Evolutionary conservation across 1,140 invertebrate species (phyloP).

Genomic region (Heliconius hewitsoni): DNA sequence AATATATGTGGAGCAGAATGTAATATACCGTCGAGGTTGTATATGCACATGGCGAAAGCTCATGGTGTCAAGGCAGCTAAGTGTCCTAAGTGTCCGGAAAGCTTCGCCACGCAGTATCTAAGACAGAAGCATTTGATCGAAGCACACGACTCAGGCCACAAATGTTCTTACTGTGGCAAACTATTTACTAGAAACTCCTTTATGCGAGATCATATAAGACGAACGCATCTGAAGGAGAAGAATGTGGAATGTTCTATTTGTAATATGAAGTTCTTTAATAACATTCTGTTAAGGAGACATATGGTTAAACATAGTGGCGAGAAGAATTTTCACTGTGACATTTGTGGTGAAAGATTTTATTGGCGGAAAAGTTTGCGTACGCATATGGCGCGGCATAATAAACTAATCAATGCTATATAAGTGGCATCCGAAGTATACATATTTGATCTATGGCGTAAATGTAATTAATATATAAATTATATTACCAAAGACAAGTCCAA

Average conservation of each 20-base stretch:
- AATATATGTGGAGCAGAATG: conserved; percentile 64
- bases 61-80: conserved; percentile 70
- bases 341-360: conserved; percentile 77
- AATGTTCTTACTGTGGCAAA: conserved; percentile 67
- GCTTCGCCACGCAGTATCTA: conserved; percentile 65
- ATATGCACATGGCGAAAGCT: conserved; percentile 70
- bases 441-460: neutral
- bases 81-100: conserved; percentile 67
- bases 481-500: neutral
- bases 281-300: conserved; percentile 85
- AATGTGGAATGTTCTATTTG: conserved; percentile 76
- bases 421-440: neutral
- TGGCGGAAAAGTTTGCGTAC: conserved; percentile 65
- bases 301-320: conserved; percentile 84
- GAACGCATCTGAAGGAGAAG: conserved; percentile 77
- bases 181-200: conserved; percentile 70
- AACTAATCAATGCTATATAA: conserved; percentile 42
- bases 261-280: conserved; percentile 75
- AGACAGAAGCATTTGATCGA: conserved; percentile 72
- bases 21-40: conserved; percentile 68
- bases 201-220: conserved; percentile 64
- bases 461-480: neutral
- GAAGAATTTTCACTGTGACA: conserved; percentile 70
- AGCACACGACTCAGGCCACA: conserved; percentile 65
- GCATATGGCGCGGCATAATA: conserved; percentile 67